Base-by-base conservation (phyloP, 1,140 invertebrate genomes). In the Phymastichus coffea region DNA sequence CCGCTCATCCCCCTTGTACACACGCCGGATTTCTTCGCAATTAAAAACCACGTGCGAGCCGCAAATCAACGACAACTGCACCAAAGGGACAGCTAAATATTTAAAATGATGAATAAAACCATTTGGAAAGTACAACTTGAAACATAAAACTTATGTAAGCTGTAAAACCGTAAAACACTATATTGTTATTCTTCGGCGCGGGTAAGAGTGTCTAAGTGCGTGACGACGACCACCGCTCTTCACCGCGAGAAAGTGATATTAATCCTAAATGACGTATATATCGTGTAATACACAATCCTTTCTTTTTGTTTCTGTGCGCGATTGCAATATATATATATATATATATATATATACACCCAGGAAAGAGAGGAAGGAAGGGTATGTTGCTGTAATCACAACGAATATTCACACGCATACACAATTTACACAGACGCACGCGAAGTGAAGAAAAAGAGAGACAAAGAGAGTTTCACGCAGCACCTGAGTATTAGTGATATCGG, bases 401-500 rank as follows among this genome's bases (percentile, higher is more conserved):
- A n/a, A n/a, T n/a, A n/a, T 55, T 61, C 61, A 63, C 59, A 44
- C 28, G 12, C 17, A 25, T 17, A 51, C 15, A 14, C 40, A 53
- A 33, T 9, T 17, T 2, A 47, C n/a, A 6, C 26, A 47, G 23
- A 46, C 14, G 12, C n/a, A 47, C 44, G 6, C 46, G n/a, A n/a
- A n/a, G 35, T 30, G 3, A 20, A n/a, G 25, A 19, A 35, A 37
- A 38, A n/a, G n/a, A n/a, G n/a, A n/a, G n/a, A n/a, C n/a, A 46
- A 46, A 59, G 41, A 52, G 57, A 59, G 22, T 37, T 59, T 59
- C 19, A 59, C 30, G 46, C 20, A 35, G n/a, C n/a, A n/a, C n/a
- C n/a, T n/a, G n/a, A n/a, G n/a, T n/a, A n/a, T n/a, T 77, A 77
- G 77, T 77, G 76, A 80, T 80, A 77, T 76, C 70, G 78, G 78